Evolutionary conservation across 2,113 vertebrate species (phyloP), one percentile per base, ranked within the genome.

Genomic region (Malurus elegans): DNA sequence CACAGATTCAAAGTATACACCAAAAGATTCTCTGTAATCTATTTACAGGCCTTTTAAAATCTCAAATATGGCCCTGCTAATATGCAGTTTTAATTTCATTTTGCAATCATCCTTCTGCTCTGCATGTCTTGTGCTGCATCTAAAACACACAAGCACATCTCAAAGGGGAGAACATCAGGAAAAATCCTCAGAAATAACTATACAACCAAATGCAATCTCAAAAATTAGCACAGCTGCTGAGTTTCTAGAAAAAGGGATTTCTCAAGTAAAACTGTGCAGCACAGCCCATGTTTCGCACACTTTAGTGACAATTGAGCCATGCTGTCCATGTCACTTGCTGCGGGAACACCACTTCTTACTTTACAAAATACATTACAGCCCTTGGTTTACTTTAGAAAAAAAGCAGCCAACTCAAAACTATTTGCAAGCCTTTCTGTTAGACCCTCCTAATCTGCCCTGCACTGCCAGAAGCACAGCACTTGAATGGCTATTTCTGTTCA

Each of bases 401-500:
- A 50, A 23, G 23, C 80, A 79, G 54, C 20, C 71, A 70, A 61
- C 66, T 79, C 54, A 31, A 76, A 95, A 70, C 47, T 76, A 79
- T 70, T 90, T 82, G 79, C 93, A 94, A 69, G 66, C 29, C 61
- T 88, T 96, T 90, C 64, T 93, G 70, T 93, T 90, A 85, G 94
- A 50, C 34, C n/a, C n/a, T 93, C 69, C 78, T 93, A 95, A 95
- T 95, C 85, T 93, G 84, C 61, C 66, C 85, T 92, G 87, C 10
- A 14, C 75, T 87, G 94, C 88, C 94, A 95, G 91, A 62, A 93
- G 93, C 70, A 61, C 8, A 78, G 58, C 74, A 93, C 94, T 95
- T 90, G 90, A 96, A 96, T 61, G 65, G 90, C 93, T 95, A 95
- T 96, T 94, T 97, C 95, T 95, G 91, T 96, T 97, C 95, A 94